Percentiles rank a stretch among this genome's conserved stretches.
Conservation (phyloP, 2,113 vertebrate species). For the Tupaia chinensis region DNA sequence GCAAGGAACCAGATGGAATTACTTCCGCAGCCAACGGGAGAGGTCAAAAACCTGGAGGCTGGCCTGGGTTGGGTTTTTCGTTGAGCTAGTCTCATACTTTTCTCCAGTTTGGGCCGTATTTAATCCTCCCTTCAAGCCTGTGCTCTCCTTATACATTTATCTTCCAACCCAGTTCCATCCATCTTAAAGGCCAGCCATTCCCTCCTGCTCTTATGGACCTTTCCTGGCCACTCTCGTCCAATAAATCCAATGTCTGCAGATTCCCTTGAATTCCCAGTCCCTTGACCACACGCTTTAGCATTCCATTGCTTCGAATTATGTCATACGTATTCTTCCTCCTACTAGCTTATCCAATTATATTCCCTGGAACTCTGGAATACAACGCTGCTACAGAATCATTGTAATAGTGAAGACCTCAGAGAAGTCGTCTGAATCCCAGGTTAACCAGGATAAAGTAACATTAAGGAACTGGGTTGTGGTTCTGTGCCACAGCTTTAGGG, state of each 20-base stretch:
- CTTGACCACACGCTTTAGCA: background rate
- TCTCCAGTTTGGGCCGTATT: background rate
- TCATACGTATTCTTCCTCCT: background rate
- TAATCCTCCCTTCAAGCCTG: background rate
- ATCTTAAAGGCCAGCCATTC: background rate
- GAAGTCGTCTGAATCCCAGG: background rate
- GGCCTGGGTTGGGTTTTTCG: background rate
- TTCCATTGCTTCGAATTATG: conserved; percentile 9
- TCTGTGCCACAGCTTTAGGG: background rate
- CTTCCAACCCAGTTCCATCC: background rate
- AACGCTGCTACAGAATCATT: background rate
- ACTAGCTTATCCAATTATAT: background rate
- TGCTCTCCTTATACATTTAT: background rate
- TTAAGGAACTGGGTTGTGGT: background rate
- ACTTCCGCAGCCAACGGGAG: background rate
- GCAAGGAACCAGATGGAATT: background rate
- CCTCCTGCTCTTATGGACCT: background rate
- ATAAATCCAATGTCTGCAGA: conserved; percentile 23
- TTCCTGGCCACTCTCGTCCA: background rate
- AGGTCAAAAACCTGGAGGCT: background rate
- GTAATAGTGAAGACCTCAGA: background rate
- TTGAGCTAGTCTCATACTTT: background rate
- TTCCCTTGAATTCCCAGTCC: background rate
- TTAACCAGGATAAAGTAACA: background rate
- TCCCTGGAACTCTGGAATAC: background rate